Evolutionary conservation across 2,113 vertebrate species (phyloP), one percentile per base, ranked within the genome.

Genomic region (Xenopus laevis): DNA sequence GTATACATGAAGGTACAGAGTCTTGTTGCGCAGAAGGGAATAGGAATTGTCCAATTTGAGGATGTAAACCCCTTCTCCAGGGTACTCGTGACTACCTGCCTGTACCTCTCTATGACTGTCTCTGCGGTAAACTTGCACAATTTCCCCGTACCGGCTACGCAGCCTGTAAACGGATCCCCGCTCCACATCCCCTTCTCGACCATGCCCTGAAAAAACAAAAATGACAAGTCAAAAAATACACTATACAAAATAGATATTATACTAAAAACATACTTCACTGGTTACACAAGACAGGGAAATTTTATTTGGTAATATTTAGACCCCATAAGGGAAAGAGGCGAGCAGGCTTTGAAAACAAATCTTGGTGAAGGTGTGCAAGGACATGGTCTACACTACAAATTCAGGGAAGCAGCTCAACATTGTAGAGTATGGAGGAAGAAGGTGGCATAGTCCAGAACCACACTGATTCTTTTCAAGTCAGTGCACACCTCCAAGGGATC

Each of bases 31-130:
- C 80, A 98, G 95, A 27, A 99, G 91, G 2, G 97, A 98, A 86
- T 98, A 99, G 0, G 97, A 98, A 88, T 99, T 99, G 84, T 99
- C 97, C 7, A 99, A 98, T 82, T 98, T 99, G 44, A 99, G 89
- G 79, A 96, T 90, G 85, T 99, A 99, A 55, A 98, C 93, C 82
- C 97, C 97, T 78, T 98, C 95, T 4, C 97, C 97, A 2, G 96
- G 97, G 82, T 97, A 99, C 40, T 97, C 90, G 0, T 99, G 97
- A 84, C 92, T 96, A 45, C 97, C 97, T 0, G 93, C 93, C 62
- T 94, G 93, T 21, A 98, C 95, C 1, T 92, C 89, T 72, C 90
- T 80, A 62, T 99, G 97, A 83, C 97, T 97, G 86, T 99, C 96
- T 81, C 96, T 89, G 13, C 97, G 93, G 72, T 95, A 99, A 0